Conservation (phyloP, 2,888 invertebrate genomes). For the Tachystola acroxantha region DNA sequence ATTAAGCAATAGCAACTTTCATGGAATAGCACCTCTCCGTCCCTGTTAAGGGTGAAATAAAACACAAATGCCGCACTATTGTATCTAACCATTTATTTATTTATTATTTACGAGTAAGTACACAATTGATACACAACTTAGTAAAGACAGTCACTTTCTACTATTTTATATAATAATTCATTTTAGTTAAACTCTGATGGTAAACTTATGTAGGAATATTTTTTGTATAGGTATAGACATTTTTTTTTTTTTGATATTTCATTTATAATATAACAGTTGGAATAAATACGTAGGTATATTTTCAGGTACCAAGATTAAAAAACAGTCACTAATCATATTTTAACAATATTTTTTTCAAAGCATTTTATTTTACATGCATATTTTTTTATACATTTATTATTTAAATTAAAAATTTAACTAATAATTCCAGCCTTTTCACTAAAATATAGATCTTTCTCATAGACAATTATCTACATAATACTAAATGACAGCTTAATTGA, state of each 20-base stretch:
- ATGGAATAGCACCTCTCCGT: too few relatives aligned
- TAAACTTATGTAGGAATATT: slow-evolving; percentile 52
- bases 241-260: not conserved
- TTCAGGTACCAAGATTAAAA: slow-evolving; percentile 14
- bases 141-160: slow-evolving; percentile 53
- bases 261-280: not conserved
- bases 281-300: slow-evolving; percentile 1
- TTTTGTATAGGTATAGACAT: too few relatives aligned
- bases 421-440: slow-evolving; percentile 38
- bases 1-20: too few relatives aligned
- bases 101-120: slow-evolving; percentile 30
- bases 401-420: slow-evolving; percentile 12
- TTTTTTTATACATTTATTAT: slow-evolving; percentile 14
- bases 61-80: slow-evolving; percentile 31
- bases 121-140: too few relatives aligned
- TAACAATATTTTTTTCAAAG: slow-evolving; percentile 17
- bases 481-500: slow-evolving; percentile 14
- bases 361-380: slow-evolving; percentile 15
- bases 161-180: slow-evolving; percentile 28
- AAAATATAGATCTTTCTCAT: slow-evolving; percentile 14
- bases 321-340: slow-evolving; percentile 2
- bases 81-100: slow-evolving; percentile 56
- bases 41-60: too few relatives aligned
- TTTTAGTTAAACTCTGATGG: slow-evolving; percentile 41
- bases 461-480: slow-evolving; percentile 9